Base-by-base conservation (phyloP, 2,888 invertebrate genomes). In the Pristionchus entomophagus region DNA sequence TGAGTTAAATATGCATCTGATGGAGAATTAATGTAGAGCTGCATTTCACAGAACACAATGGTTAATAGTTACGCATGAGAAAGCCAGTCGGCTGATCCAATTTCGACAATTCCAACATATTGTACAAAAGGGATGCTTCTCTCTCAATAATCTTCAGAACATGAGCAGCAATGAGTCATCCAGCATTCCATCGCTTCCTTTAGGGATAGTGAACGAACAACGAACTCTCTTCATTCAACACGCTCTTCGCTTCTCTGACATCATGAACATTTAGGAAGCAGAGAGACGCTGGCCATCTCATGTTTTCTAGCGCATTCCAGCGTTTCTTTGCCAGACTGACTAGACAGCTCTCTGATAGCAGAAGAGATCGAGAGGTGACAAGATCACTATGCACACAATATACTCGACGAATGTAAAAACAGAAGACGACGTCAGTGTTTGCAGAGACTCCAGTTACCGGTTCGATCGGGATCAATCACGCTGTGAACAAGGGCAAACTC, bases 321-420 rank as follows among this genome's bases (percentile, higher is more conserved):
- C 14, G 29, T 32, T 32, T 69, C 38, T 69, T 69, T 69, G 65
- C 8, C 65, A 19, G n/a, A n/a, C n/a, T n/a, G 73, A 26, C 73
- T 73, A 73, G 73, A 73, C 73, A 73, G 5, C n/a, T n/a, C 12
- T 62, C 19, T 69, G 35, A 69, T 38, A 26, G 32, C n/a, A n/a
- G n/a, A n/a, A n/a, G n/a, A 17, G 10, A 73, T n/a, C 2, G 73
- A 45, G 73, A 41, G 41, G 73, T 45, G 73, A 73, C 26, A 73
- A 73, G 45, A 73, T 73, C 22, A 73, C n/a, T n/a, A 22, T 22
- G 73, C 73, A 73, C 41, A 73, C 41, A 73, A 38, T n/a, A 17
- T 32, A 62, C 62, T 62, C 2, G 26, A 26, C 65, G 65, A 26
- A 35, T 38, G 32, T 17, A 69, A 38, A 41, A 73, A 41, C 22